Conservation (phyloP, 2,888 invertebrate genomes). For the Dimorphilus gyrociliatus region DNA sequence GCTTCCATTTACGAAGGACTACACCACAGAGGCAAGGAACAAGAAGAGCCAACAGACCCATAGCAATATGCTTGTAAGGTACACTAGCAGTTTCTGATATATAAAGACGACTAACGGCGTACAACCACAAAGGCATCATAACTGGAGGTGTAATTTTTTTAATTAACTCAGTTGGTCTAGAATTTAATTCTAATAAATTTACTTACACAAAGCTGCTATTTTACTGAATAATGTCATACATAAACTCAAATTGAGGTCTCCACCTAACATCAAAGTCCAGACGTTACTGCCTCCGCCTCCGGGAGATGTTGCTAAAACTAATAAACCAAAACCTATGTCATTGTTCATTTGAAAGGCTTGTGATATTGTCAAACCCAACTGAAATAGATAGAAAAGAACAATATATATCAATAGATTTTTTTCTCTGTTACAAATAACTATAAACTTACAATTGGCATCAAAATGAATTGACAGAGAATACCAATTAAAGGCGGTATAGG, state of each 20-base stretch:
- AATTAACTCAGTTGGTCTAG: too few relatives aligned
- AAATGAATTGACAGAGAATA: conserved; percentile 40
- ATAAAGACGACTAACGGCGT: conserved; percentile 32
- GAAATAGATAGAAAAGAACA: conserved; percentile 1
- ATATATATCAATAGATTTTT: too few relatives aligned
- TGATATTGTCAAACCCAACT: conserved; percentile 3
- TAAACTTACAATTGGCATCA: conserved; percentile 42
- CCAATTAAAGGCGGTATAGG: conserved; percentile 42
- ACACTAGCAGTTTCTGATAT: conserved; percentile 20
- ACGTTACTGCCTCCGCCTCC: conserved; percentile 7
- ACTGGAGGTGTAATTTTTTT: too few relatives aligned
- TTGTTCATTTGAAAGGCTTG: conserved; percentile 10
- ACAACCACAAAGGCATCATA: conserved; percentile 42
- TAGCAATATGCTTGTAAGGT: conserved; percentile 36
- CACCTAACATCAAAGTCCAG: conserved; percentile 7
- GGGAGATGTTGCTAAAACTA: conserved; percentile 5
- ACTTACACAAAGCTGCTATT: conserved; percentile 4
- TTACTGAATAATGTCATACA: conserved; percentile 9
- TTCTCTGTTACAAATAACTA: not conserved
- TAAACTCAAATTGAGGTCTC: conserved; percentile 7
- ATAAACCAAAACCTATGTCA: too few relatives aligned
- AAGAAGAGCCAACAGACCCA: conserved; percentile 34
- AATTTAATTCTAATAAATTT: not conserved
- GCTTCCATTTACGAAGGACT: conserved; percentile 28
- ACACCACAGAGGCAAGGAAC: conserved; percentile 39